Base-by-base conservation (phyloP, 2,113 vertebrate genomes). In the Catagonus wagneri region DNA sequence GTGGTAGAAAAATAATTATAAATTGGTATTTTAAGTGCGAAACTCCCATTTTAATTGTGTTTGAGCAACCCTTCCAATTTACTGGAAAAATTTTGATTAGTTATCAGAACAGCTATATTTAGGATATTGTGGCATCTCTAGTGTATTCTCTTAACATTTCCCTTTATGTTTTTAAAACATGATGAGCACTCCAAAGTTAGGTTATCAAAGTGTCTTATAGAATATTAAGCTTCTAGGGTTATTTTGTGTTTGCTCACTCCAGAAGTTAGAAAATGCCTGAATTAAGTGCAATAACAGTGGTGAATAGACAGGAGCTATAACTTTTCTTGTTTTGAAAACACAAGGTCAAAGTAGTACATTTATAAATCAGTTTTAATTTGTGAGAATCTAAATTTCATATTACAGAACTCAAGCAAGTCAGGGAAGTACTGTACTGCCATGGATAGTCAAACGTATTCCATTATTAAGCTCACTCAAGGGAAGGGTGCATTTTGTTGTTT, bases 301-400 rank as follows among this genome's bases (percentile, higher is more conserved):
- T 22, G 56, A 91, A 83, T 60, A 94, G 29, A 71, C 14, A 58
- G 79, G 65, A 81, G 52, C 12, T 60, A 17, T 17, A 66, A 54
- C 29, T 78, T 83, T 65, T 88, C 50, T 83, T 94, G 50, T 89
- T 90, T 95, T 65, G 87, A 92, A 96, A 96, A 90, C 27, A 76
- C 80, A 90, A 95, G 92, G 92, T 96, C 86, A 96, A 83, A 83
- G 36, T 39, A 63, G 89, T 72, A 16, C 89, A 58, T 96, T 91
- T 95, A 80, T 81, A 96, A 88, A 92, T 90, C 95, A 50, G 72
- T 95, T 96, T 95, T 96, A 95, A 89, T 97, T 96, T 95, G 65
- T 65, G 58, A 65, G 71, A 94, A 75, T 89, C 36, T 56, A 61
- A 80, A 86, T 79, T 83, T 94, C 76, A 86, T 34, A 88, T 87